These are phyloP conservation scores for Eptesicus fuscus DNA, from an alignment of 2,113 vertebrate species.

Conservation along the genomic window DNA sequence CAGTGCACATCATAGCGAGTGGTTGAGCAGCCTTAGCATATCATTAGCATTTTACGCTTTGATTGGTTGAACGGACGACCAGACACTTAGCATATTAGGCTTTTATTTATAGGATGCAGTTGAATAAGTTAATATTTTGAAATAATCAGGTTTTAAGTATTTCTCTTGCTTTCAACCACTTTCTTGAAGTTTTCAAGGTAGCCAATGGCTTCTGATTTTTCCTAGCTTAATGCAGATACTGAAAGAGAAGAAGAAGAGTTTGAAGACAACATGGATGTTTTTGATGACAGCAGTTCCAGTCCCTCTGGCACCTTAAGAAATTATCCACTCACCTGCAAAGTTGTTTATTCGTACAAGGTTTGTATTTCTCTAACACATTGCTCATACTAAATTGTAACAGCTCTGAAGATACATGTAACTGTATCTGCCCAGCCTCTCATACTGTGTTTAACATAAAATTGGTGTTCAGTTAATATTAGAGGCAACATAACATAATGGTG, in stretches of 20 bases:
- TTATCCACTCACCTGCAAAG: conserved; percentile 98
- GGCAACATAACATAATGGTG: background rate
- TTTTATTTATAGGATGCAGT: background rate
- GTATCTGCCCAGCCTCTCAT: background rate
- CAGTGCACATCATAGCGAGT: too few relatives aligned
- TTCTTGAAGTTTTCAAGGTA: conserved; percentile 54
- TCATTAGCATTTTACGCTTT: too few relatives aligned
- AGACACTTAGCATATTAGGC: too few relatives aligned
- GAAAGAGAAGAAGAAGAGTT: conserved; percentile 96
- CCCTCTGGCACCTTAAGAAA: conserved; percentile 98
- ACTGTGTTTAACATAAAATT: background rate
- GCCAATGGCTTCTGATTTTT: conserved; percentile 62
- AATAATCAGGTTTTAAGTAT: conserved; percentile 11
- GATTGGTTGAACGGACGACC: too few relatives aligned
- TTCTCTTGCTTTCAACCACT: conserved; percentile 32
- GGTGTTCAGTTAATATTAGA: background rate
- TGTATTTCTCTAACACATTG: conserved; percentile 37
- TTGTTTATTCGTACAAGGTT: conserved; percentile 98
- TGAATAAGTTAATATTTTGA: conserved; percentile 49
- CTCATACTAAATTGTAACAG: background rate
- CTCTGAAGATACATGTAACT: background rate
- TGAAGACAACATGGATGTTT: conserved; percentile 97
- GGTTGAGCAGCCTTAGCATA: too few relatives aligned
- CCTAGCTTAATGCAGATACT: conserved; percentile 89
- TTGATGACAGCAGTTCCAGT: conserved; percentile 97